These are phyloP conservation scores for Melanotaenia maccullochi DNA, from an alignment of 2,797 vertebrate species.

Conservation along the genomic window DNA sequence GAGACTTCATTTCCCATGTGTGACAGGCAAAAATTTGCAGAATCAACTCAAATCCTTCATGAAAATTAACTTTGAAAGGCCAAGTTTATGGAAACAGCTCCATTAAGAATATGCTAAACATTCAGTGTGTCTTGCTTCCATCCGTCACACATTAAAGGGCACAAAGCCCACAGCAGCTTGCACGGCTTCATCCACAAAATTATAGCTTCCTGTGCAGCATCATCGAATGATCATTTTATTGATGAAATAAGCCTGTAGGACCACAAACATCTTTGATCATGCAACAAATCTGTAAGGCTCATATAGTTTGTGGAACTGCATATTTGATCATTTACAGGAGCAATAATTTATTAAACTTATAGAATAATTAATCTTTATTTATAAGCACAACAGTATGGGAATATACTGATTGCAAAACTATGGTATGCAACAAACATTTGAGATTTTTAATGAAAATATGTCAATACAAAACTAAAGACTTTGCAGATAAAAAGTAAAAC, in stretches of 20 bases:
- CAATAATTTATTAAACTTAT: neutral
- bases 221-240: neutral
- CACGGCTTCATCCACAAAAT: conserved; percentile 22
- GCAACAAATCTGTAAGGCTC: conserved; percentile 18
- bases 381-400: conserved; percentile 18
- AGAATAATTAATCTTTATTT: neutral
- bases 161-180: conserved; percentile 24
- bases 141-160: conserved; percentile 14
- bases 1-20: conserved; percentile 20
- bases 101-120: conserved; percentile 48
- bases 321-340: conserved; percentile 12
- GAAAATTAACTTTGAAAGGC: conserved; percentile 32
- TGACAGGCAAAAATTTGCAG: conserved; percentile 15
- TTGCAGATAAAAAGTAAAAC: neutral
- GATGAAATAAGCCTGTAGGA: conserved; percentile 10
- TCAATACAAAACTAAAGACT: neutral
- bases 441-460: conserved; percentile 4
- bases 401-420: conserved; percentile 28
- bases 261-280: conserved; percentile 18
- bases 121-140: conserved; percentile 29
- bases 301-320: neutral
- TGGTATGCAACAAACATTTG: neutral
- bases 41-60: conserved; percentile 18
- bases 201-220: neutral
- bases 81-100: conserved; percentile 6